Percentiles rank a stretch among this genome's conserved stretches.
phyloP scores from a whole-genome alignment of 2,797 vertebrate species.

The Paramormyrops hopkinsi region DNA sequence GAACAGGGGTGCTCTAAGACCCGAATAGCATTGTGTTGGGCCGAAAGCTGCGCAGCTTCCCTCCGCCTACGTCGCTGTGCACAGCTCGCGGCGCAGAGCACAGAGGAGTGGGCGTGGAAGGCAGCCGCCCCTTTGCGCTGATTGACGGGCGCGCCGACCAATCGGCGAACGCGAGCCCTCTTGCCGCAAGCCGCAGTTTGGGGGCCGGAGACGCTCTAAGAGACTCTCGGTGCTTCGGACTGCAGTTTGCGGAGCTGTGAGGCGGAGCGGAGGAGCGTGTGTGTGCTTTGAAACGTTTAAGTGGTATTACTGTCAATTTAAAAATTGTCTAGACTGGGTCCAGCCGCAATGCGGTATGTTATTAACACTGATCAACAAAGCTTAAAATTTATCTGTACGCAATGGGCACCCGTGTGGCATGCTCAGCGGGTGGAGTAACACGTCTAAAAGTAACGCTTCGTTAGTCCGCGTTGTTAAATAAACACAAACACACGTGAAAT shows the following conservation, averaged over 20 bases:
- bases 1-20: conserved; percentile 54
- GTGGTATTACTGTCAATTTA: background rate
- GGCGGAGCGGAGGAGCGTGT: background rate
- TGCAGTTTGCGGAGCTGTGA: conserved; percentile 7
- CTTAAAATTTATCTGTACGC: background rate
- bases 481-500: background rate
- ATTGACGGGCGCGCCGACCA: conserved; percentile 49
- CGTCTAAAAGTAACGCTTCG: background rate
- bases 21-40: conserved; percentile 57
- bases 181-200: conserved; percentile 33
- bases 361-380: background rate
- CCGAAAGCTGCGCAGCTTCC: conserved; percentile 50
- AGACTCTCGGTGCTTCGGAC: conserved; percentile 10
- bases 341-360: conserved; percentile 11
- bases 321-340: background rate
- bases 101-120: background rate
- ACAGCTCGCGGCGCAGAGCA: conserved; percentile 18
- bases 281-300: background rate
- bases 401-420: background rate
- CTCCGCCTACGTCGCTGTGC: conserved; percentile 53
- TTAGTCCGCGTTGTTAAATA: background rate
- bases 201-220: conserved; percentile 36
- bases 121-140: conserved; percentile 21
- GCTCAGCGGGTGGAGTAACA: background rate
- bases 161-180: conserved; percentile 24